Conservation (phyloP, 2,797 vertebrate species). For the Sciaenops ocellatus region DNA sequence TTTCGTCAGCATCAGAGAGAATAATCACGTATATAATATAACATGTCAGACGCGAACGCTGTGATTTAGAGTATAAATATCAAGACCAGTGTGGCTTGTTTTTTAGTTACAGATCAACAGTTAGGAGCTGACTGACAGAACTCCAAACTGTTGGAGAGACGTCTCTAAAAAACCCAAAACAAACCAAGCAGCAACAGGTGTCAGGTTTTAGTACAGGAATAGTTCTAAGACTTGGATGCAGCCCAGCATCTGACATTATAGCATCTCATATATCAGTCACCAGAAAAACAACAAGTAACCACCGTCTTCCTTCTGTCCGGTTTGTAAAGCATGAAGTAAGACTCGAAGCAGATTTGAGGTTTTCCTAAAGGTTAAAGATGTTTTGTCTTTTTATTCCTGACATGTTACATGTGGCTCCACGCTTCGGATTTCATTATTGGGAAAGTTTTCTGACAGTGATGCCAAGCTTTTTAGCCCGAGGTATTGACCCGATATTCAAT, state of each 20-base stretch:
- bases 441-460: constrained; percentile 22
- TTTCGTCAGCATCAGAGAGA: background rate
- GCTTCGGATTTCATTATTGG: constrained; percentile 8
- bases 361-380: background rate
- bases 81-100: background rate
- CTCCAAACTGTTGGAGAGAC: background rate
- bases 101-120: background rate
- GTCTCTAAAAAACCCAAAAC: background rate
- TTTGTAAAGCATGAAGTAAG: background rate
- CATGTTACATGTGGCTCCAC: constrained; percentile 11
- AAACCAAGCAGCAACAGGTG: background rate
- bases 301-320: background rate
- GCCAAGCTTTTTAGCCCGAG: constrained; percentile 9
- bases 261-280: background rate
- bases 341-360: background rate
- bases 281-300: constrained; percentile 6
- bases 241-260: background rate
- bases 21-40: background rate
- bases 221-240: background rate
- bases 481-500: constrained; percentile 16
- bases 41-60: too few relatives aligned
- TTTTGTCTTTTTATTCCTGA: constrained; percentile 21
- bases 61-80: background rate
- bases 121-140: background rate
- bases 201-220: constrained; percentile 2